Evolutionary conservation across 2,113 vertebrate species (phyloP).

Genomic region (Varanus salvator): DNA sequence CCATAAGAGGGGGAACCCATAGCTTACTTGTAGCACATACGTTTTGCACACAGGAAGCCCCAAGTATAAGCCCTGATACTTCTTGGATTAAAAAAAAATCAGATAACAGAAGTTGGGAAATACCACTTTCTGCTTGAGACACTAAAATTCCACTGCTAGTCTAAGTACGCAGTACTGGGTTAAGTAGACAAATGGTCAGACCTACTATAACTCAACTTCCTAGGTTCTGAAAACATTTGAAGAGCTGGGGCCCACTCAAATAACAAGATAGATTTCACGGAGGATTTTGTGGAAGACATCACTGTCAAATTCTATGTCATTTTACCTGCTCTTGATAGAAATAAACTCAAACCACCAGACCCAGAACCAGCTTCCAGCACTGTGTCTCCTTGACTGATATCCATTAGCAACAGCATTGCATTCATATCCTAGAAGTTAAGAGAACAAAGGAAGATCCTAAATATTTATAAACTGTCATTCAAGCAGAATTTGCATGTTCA

Average conservation of each 20-base stretch:
- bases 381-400: constrained; percentile 85
- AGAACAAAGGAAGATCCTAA: background rate
- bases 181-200: background rate
- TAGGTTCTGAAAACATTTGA: background rate
- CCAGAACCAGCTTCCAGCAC: constrained; percentile 90
- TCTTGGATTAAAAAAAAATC: background rate
- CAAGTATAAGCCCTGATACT: background rate
- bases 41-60: background rate
- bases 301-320: no score
- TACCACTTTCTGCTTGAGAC: background rate
- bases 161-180: background rate
- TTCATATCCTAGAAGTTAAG: constrained; percentile 77
- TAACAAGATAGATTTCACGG: background rate
- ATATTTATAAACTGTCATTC: background rate
- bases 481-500: background rate
- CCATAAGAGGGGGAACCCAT: background rate
- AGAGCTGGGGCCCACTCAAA: background rate
- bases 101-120: background rate
- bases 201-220: background rate
- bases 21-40: background rate
- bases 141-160: background rate
- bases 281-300: no score
- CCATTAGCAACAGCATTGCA: constrained; percentile 84
- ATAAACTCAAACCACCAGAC: constrained; percentile 89
- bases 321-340: constrained; percentile 92